Percentiles rank a stretch among this genome's conserved stretches.
phyloP scores from a whole-genome alignment of 2,888 invertebrate genomes.

The Oligia fasciuncula region DNA sequence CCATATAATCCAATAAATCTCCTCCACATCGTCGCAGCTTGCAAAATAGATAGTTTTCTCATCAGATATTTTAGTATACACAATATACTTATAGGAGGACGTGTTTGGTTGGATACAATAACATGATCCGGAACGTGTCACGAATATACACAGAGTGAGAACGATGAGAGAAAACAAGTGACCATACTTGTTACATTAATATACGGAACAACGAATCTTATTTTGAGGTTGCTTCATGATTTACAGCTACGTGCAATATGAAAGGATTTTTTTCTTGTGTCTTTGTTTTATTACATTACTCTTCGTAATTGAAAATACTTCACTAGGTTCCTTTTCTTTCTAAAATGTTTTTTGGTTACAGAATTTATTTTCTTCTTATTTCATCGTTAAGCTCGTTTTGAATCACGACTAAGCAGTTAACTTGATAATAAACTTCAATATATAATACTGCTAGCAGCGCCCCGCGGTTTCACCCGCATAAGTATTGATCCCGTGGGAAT shows the following conservation, averaged over 20 bases:
- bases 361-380: background rate
- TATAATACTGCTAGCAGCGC: background rate
- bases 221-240: background rate
- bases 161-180: slow-evolving; percentile 19
- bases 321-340: background rate
- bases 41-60: slow-evolving; percentile 41
- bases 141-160: slow-evolving; percentile 42
- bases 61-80: slow-evolving; percentile 42
- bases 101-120: slow-evolving; percentile 52
- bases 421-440: background rate
- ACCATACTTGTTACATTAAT: slow-evolving; percentile 29
- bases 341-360: background rate
- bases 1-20: slow-evolving; percentile 35
- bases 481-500: no score
- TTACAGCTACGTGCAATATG: background rate
- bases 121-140: slow-evolving; percentile 51
- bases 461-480: no score
- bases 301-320: background rate
- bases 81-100: slow-evolving; percentile 20
- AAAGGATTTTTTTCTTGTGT: no score
- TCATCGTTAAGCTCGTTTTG: background rate
- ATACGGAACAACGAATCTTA: slow-evolving; percentile 6
- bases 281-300: background rate
- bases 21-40: background rate
- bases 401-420: background rate